Conservation (phyloP, 37 sponge, comb jelly and placozoan species). For the Ephydatia muelleri region DNA sequence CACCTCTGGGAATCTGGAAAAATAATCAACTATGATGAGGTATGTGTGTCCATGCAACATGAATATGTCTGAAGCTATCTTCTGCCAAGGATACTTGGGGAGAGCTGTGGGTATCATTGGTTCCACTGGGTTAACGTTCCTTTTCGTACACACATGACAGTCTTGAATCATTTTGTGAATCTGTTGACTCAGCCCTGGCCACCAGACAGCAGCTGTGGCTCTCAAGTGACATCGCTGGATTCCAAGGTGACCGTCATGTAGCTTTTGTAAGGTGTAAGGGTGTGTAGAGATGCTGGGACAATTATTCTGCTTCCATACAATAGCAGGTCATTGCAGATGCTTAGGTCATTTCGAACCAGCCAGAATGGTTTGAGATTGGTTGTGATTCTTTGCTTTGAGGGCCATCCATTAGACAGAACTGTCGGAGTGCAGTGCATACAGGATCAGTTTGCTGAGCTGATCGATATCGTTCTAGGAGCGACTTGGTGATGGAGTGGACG, state of each 20-base stretch:
- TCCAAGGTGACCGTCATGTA: constrained; percentile 27
- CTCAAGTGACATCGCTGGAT: constrained; percentile 14
- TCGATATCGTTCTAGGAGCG: constrained; percentile 10
- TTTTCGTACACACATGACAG: not conserved
- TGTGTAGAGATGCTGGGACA: constrained; percentile 15
- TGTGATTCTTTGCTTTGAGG: not conserved
- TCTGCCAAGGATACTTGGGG: constrained; percentile 53
- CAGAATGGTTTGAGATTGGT: constrained; percentile 10
- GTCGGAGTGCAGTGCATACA: constrained; percentile 8
- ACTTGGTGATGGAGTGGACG: too few relatives aligned
- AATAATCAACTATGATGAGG: constrained; percentile 41
- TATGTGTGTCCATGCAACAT: constrained; percentile 23
- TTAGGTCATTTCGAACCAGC: constrained; percentile 23
- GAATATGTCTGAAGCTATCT: constrained; percentile 47
- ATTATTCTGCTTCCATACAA: constrained; percentile 15
- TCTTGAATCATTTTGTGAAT: constrained; percentile 2
- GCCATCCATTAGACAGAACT: constrained; percentile 23
- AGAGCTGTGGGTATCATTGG: constrained; percentile 24
- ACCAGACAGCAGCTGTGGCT: constrained; percentile 18
- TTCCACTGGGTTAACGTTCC: not conserved
- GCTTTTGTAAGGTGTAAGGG: constrained; percentile 11
- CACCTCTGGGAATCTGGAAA: constrained; percentile 43
- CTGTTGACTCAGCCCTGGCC: constrained; percentile 21
- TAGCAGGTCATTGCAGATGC: constrained; percentile 20
- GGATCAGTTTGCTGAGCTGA: constrained; percentile 12